Evolutionary conservation across 2,888 invertebrate species (phyloP), one percentile per base, ranked within the genome.

Genomic region (Pemphredon lugubris): DNA sequence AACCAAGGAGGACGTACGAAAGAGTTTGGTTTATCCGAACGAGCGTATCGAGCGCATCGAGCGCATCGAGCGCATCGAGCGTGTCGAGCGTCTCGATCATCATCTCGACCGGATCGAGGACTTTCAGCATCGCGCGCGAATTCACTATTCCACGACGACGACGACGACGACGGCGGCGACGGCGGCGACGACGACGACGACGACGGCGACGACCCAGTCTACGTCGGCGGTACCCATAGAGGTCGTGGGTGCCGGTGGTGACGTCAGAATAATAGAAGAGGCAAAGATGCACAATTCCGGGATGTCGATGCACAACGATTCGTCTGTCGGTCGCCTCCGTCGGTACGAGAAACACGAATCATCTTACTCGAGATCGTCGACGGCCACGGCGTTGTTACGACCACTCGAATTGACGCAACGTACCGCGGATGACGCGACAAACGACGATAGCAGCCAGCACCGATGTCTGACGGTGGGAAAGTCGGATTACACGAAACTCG

Each of bases 401-500:
- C 69, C 85, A 0, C 51, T 83, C 0, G 86, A 86, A 20, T 57
- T 85, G 11, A 32, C 63, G 3, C 80, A 78, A 30, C 68, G 72
- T 44, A 60, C 21, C 14, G 21, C 37, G 4, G 84, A 85, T 0
- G 85, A 85, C n/a, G n/a, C n/a, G 0, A 6, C 53, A 0, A 81
- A 72, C 1, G 64, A 68, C 5, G n/a, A n/a, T n/a, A n/a, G n/a
- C n/a, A n/a, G n/a, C n/a, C n/a, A n/a, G n/a, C 72, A 78, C 2
- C 81, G 78, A 9, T 83, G 85, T 32, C 61, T 72, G 20, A 65
- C 77, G 9, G 26, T 21, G 5, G n/a, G n/a, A n/a, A 83, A 81
- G 40, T 57, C 81, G 1, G 84, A 83, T 20, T 83, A 77, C 7
- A 67, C 57, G 7, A 84, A 82, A 45, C 91, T 91, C 59, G 92